Percentiles rank a stretch among this genome's conserved stretches.
These are phyloP conservation scores for Sinosuthora webbiana DNA, from an alignment of 2,113 vertebrate genomes.

Conservation along the genomic window DNA sequence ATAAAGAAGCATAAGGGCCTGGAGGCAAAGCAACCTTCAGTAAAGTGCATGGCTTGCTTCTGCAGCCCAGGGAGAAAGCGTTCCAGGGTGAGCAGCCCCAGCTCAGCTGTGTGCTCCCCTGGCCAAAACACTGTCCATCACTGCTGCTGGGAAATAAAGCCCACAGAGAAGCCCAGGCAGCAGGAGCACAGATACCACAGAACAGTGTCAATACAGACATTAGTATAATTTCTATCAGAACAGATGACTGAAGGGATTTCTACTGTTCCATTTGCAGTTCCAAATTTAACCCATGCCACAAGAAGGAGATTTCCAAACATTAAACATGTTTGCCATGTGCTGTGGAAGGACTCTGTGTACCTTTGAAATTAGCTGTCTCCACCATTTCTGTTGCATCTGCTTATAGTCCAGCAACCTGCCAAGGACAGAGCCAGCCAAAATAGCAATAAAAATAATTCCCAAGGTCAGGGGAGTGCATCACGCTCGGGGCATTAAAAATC, in stretches of 20 bases:
- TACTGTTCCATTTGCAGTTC: neutral
- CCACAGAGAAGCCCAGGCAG: neutral
- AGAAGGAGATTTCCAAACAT: neutral
- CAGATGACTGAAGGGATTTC: neutral
- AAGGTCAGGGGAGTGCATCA: neutral
- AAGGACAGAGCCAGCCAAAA: neutral
- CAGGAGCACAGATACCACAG: rapidly evolving
- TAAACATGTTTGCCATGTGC: neutral
- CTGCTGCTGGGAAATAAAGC: neutral
- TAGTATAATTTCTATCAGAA: neutral
- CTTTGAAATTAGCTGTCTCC: neutral
- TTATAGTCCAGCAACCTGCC: neutral
- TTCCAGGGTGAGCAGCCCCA: neutral
- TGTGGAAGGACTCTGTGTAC: neutral
- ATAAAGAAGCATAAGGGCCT: neutral
- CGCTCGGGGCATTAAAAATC: neutral
- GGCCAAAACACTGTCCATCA: neutral
- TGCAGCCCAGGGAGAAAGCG: rapidly evolving
- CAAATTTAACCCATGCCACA: neutral
- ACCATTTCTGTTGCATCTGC: neutral
- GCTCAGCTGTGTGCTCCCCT: neutral
- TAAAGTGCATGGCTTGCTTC: neutral
- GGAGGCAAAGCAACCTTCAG: neutral
- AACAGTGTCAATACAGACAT: neutral
- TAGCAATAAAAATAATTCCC: neutral